phyloP scores from a whole-genome alignment of 30 jellyfish, hydroid and myxozoan genomes.

The Haliclystus octoradiatus region DNA sequence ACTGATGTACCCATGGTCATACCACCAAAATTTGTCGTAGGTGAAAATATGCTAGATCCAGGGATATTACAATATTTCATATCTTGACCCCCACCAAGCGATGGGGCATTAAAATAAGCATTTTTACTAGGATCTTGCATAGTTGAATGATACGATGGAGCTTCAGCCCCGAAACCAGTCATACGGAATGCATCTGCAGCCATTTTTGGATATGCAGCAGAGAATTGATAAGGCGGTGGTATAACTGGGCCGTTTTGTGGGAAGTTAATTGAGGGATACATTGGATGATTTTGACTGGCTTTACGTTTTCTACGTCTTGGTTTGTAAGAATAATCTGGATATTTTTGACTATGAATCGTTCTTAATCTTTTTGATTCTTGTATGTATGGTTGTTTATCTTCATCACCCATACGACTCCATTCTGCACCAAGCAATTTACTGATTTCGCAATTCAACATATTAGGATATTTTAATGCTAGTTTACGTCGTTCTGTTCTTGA shows the following conservation, averaged over 20 bases:
- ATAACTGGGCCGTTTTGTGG: slow-evolving; percentile 64
- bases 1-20: slow-evolving; percentile 76
- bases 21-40: slow-evolving; percentile 58
- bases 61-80: slow-evolving; percentile 86
- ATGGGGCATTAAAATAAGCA: slow-evolving; percentile 63
- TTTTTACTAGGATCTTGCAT: slow-evolving; percentile 82
- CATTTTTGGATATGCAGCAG: slow-evolving; percentile 79
- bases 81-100: slow-evolving; percentile 80
- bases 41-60: slow-evolving; percentile 77
- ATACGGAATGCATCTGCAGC: slow-evolving; percentile 83
- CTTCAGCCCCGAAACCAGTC: slow-evolving; percentile 78
- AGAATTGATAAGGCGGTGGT: slow-evolving; percentile 82
- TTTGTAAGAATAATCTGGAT: slow-evolving; percentile 96
- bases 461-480: slow-evolving; percentile 95
- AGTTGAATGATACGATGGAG: slow-evolving; percentile 56
- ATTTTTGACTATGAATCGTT: slow-evolving; percentile 90
- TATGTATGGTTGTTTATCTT: slow-evolving; percentile 86
- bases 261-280: slow-evolving; percentile 84
- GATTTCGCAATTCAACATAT: slow-evolving; percentile 95
- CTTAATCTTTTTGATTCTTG: slow-evolving; percentile 86
- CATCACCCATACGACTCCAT: slow-evolving; percentile 99
- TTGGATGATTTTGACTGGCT: slow-evolving; percentile 81
- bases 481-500: slow-evolving; percentile 95
- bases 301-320: slow-evolving; percentile 94
- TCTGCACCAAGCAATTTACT: slow-evolving; percentile 97